These are phyloP conservation scores for Diacarnus erythraeanus DNA, from an alignment of 37 sponge, comb jelly and placozoan species.

Conservation along the genomic window DNA sequence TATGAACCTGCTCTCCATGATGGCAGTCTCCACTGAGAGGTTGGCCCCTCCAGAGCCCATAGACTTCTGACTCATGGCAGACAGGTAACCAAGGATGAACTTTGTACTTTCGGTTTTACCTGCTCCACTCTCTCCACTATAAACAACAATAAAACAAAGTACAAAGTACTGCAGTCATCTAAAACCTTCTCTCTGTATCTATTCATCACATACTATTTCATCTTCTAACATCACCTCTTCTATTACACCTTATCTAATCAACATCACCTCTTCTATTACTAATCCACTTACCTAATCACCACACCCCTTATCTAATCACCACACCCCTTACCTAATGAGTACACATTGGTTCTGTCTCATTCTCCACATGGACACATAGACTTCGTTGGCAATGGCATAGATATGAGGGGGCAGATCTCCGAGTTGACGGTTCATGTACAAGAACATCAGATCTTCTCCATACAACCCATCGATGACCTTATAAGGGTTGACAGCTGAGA, in stretches of 20 bases:
- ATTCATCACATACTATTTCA: no score
- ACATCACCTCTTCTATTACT: no score
- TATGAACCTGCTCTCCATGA: constrained; percentile 92
- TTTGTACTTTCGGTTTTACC: constrained; percentile 98
- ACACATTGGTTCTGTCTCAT: constrained; percentile 95
- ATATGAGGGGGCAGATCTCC: constrained; percentile 95
- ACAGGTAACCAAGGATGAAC: constrained; percentile 93
- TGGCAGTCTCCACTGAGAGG: constrained; percentile 73
- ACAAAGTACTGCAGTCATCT: no score
- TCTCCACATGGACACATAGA: constrained; percentile 93
- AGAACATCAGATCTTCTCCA: constrained; percentile 65
- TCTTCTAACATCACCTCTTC: no score
- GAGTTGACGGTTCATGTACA: constrained; percentile 84
- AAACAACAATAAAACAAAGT: constrained; percentile 2
- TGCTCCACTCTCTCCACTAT: constrained; percentile 98
- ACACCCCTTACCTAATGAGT: constrained; percentile 83
- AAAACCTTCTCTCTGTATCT: no score
- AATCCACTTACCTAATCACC: no score
- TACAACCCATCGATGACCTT: constrained; percentile 80
- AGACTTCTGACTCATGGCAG: constrained; percentile 81
- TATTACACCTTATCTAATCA: no score
- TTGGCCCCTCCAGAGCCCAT: constrained; percentile 10
- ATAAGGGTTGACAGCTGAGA: constrained; percentile 96
- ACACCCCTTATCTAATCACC: no score
- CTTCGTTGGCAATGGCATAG: constrained; percentile 97